Conservation (phyloP, 2,797 vertebrate species). For the Chaunax sp. region DNA sequence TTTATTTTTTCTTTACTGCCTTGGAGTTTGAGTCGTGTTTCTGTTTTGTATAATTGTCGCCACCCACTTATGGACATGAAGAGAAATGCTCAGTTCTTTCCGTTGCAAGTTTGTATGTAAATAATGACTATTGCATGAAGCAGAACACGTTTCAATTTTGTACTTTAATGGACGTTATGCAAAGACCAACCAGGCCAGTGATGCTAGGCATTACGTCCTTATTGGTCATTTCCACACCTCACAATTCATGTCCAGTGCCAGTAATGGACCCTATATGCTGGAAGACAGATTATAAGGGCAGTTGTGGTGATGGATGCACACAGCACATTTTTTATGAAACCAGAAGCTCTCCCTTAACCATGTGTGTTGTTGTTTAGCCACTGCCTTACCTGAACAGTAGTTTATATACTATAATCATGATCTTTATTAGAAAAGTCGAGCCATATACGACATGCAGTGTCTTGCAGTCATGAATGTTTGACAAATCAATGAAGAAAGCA, state of each 20-base stretch:
- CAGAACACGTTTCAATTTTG: constrained; percentile 3
- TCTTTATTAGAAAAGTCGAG: too few species aligned
- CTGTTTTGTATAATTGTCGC: constrained; percentile 20
- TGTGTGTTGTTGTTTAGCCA: too few species aligned
- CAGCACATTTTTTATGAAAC: too few species aligned
- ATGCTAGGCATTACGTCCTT: neutral
- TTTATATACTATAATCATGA: too few species aligned
- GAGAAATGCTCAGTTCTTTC: constrained; percentile 22
- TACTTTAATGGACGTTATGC: neutral
- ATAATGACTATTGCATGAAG: constrained; percentile 19
- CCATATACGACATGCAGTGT: too few species aligned
- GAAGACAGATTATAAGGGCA: too few species aligned
- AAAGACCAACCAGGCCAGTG: neutral
- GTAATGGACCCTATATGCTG: too few species aligned
- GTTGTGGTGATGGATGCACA: too few species aligned
- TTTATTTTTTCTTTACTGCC: constrained; percentile 1
- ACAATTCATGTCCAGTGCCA: neutral
- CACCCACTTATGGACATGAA: constrained; percentile 18
- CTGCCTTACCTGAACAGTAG: too few species aligned
- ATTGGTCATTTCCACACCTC: neutral
- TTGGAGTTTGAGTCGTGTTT: constrained; percentile 24
- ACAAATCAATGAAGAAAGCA: constrained; percentile 9
- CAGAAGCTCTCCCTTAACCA: too few species aligned
- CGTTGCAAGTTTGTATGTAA: constrained; percentile 22
- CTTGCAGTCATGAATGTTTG: constrained; percentile 1